Conservation (phyloP, 2,888 invertebrate species). For the Anthophora plumipes region DNA sequence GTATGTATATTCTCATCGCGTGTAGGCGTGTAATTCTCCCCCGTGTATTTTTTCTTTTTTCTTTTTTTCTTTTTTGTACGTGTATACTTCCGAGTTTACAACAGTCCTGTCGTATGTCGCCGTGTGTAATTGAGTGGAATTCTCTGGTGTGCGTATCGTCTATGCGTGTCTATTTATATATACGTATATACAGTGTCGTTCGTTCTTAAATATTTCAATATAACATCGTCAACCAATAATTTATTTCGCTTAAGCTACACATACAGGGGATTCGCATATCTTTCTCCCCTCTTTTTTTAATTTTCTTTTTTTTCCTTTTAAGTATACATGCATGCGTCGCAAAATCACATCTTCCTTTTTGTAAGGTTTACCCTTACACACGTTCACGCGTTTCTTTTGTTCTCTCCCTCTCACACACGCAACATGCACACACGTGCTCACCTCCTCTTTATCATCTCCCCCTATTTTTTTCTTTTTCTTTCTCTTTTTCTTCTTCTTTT, state of each 20-base stretch:
- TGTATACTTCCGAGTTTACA: conserved; percentile 27
- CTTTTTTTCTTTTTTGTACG: conserved; percentile 45
- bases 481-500: conserved; percentile 13
- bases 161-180: conserved; percentile 77
- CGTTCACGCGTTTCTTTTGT: conserved; percentile 4
- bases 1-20: conserved; percentile 60
- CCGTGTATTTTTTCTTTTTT: no score
- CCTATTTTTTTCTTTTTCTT: background rate
- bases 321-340: conserved; percentile 64
- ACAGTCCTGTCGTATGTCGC: conserved; percentile 12
- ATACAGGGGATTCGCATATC: conserved; percentile 47
- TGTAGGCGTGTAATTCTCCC: conserved; percentile 53
- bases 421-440: conserved; percentile 5
- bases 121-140: conserved; percentile 46
- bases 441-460: background rate
- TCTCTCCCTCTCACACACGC: background rate
- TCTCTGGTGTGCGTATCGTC: conserved; percentile 43
- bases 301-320: conserved; percentile 43
- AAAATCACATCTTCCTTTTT: conserved; percentile 49
- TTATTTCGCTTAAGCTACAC: conserved; percentile 79
- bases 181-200: conserved; percentile 81
- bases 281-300: background rate
- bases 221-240: conserved; percentile 84
- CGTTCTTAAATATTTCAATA: conserved; percentile 80
- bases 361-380: conserved; percentile 18